Base-by-base conservation (phyloP, 2,888 invertebrate species). In the Scelioninae gen. 2 region DNA sequence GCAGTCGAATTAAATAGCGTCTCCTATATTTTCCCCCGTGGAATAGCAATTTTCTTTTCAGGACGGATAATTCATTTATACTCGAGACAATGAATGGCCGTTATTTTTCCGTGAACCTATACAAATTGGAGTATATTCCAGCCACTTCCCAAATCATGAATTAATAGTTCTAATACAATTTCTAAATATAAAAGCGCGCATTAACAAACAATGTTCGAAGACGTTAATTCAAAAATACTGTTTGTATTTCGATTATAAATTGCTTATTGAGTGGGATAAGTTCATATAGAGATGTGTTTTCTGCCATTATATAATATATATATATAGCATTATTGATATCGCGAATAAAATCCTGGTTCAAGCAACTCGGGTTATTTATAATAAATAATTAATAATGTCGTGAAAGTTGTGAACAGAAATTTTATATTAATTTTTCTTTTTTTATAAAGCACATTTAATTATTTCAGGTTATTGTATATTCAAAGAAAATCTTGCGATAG, bases 261-360 rank as follows among this genome's bases (percentile, higher is more conserved):
- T 43, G n/a, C 19, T 22, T 45, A 45, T 25, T 35, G 18, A 52
- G 35, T 52, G 28, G 33, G 16, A 53, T 53, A 53, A 39, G 53
- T 53, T 55, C 41, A 13, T 41, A 28, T 41, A 10, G 16, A 41
- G 55, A 35, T 43, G 55, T 22, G 39, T 55, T 55, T 55, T 55
- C 39, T 55, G 55, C 41, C 41, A 55, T 10, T 37, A 28, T 28
- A 22, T 53, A n/a, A n/a, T n/a, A n/a, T 53, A 28, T 55, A 41
- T 41, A 55, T 55, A 41, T 55, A 55, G 55, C 55, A 28, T 16
- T 16, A 41, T 16, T 55, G 55, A 41, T 41, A 41, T 55, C 10
- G 37, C 28, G 55, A 41, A 55, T 55, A 55, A 55, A 41, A 55
- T 55, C 55, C 55, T 41, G 41, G 55, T 55, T 55, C 55, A 55